A percentile compares a stretch with the other conserved stretches of the same genome.
Evolutionary conservation across 1,140 invertebrate species (phyloP).

Genomic region (Lysiphlebus fabarum): DNA sequence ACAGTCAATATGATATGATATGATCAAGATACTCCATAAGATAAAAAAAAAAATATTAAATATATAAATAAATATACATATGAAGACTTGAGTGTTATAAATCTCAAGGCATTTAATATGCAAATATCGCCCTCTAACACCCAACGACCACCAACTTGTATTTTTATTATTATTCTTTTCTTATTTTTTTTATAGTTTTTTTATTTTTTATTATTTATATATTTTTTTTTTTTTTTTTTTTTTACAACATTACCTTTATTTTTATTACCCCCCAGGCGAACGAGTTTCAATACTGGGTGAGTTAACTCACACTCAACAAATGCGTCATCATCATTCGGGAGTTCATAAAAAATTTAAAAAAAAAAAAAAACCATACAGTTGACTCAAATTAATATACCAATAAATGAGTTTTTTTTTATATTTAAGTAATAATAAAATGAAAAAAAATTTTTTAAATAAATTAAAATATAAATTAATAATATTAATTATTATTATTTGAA

Average conservation of each 20-base stretch:
- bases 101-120: constrained; percentile 56
- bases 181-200: constrained; percentile 15
- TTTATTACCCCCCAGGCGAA: constrained; percentile 28
- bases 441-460: too few relatives aligned
- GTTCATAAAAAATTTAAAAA: constrained; percentile 7
- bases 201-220: constrained; percentile 23
- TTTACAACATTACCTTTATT: constrained; percentile 16
- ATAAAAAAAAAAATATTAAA: not conserved
- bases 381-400: too few relatives aligned
- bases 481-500: too few relatives aligned
- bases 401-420: not conserved
- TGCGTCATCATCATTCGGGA: constrained; percentile 16
- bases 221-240: constrained; percentile 20
- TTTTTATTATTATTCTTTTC: constrained; percentile 17
- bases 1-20: constrained; percentile 1
- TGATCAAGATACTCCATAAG: constrained; percentile 2
- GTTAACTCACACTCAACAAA: constrained; percentile 30
- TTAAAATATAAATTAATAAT: too few relatives aligned
- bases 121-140: constrained; percentile 40
- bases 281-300: constrained; percentile 43
- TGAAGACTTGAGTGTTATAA: constrained; percentile 44
- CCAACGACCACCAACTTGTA: constrained; percentile 10
- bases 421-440: too few relatives aligned
- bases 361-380: too few relatives aligned
- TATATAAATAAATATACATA: not conserved